These are phyloP conservation scores for Peromyscus maniculatus DNA, from an alignment of 2,113 vertebrate genomes.

Conservation along the genomic window DNA sequence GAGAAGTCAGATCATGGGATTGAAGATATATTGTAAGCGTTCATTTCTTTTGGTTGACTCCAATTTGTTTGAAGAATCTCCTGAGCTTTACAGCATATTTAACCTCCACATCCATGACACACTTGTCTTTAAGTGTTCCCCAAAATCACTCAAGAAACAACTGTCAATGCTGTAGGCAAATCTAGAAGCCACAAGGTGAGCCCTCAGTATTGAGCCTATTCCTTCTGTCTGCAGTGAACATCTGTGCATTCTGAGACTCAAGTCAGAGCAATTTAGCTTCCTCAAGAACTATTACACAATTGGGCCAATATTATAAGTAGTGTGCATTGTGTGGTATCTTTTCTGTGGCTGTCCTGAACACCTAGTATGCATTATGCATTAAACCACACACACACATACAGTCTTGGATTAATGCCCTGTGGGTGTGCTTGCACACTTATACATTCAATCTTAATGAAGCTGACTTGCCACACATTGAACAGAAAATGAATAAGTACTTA, in stretches of 20 bases:
- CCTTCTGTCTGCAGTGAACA: not conserved
- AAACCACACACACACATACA: not conserved
- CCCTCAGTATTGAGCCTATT: too few species aligned
- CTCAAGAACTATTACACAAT: not conserved
- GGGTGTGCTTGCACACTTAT: not conserved
- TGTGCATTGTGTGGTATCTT: not conserved
- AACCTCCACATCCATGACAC: not conserved
- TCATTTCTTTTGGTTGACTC: not conserved
- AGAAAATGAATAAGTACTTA: not conserved
- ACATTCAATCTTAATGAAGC: not conserved
- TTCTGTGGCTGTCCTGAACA: not conserved
- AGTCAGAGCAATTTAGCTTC: not conserved
- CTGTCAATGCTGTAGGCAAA: too few species aligned
- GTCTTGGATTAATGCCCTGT: not conserved
- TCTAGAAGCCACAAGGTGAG: not conserved
- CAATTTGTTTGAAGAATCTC: not conserved
- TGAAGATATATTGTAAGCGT: not conserved
- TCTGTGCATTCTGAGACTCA: not conserved
- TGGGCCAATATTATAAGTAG: not conserved
- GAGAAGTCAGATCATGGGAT: not conserved
- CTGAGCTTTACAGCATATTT: not conserved
- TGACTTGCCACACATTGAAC: not conserved
- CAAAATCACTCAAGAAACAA: not conserved
- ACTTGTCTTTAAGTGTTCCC: not conserved
- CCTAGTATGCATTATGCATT: not conserved